A percentile compares a stretch with the other conserved stretches of the same genome.
Evolutionary conservation across 2,797 vertebrate species (phyloP).

Genomic region (Eulemur coronatus): DNA sequence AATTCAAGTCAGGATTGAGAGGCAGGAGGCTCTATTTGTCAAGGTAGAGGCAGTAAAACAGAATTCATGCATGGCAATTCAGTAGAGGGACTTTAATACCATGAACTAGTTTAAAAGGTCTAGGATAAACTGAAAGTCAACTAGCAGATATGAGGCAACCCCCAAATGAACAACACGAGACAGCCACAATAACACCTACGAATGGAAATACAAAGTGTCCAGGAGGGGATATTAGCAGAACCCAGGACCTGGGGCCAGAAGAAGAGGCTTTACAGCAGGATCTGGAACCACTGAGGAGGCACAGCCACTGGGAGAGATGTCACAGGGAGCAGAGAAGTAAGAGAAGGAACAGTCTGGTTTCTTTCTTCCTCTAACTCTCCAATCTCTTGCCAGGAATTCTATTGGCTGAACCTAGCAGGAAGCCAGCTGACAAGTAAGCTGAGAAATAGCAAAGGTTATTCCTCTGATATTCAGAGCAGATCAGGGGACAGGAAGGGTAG

Average conservation of each 20-base stretch:
- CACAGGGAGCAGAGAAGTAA: not conserved
- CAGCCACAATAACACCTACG: not conserved
- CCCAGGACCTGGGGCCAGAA: not conserved
- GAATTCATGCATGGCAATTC: not conserved
- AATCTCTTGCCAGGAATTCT: not conserved
- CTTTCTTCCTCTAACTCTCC: not conserved
- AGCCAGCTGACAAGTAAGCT: not conserved
- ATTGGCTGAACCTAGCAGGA: not conserved
- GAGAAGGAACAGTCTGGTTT: not conserved
- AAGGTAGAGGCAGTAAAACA: not conserved
- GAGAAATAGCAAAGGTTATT: not conserved
- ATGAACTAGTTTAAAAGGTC: not conserved
- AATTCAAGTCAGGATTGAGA: not conserved
- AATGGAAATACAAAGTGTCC: not conserved
- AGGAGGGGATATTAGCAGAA: not conserved
- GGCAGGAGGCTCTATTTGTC: not conserved
- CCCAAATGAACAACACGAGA: not conserved
- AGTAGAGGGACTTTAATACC: not conserved
- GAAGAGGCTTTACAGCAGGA: not conserved
- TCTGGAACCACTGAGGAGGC: not conserved
- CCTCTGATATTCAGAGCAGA: not conserved
- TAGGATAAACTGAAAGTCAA: not conserved
- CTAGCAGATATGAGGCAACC: not conserved
- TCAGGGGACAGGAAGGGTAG: not conserved
- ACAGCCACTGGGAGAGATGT: not conserved